A percentile compares a stretch with the other conserved stretches of the same genome.
These are phyloP conservation scores for Amblyjoppa proteus DNA, from an alignment of 2,888 invertebrate species.

Conservation along the genomic window DNA sequence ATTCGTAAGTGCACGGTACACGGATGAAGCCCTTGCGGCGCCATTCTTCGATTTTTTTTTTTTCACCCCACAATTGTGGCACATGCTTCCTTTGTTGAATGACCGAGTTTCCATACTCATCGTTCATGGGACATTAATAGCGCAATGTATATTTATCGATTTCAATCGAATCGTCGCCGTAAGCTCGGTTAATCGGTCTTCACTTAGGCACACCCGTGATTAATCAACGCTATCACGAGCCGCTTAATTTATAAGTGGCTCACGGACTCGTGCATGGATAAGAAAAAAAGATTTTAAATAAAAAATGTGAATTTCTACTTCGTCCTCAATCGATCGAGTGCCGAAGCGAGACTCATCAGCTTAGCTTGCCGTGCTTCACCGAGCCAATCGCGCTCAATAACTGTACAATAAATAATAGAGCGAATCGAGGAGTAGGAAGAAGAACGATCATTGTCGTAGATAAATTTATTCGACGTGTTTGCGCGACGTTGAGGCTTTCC, in stretches of 20 bases:
- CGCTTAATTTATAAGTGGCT: not conserved
- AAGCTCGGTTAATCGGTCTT: not conserved
- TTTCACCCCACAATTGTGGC: not conserved
- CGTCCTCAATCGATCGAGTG: conserved; percentile 53
- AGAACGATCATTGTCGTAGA: conserved; percentile 59
- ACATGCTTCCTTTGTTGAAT: conserved; percentile 47
- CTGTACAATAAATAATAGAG: conserved; percentile 68
- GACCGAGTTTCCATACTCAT: conserved; percentile 59
- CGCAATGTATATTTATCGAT: not conserved
- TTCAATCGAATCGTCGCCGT: not conserved
- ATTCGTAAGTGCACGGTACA: conserved; percentile 5
- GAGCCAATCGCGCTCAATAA: conserved; percentile 54
- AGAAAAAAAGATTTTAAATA: not conserved
- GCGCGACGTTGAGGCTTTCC: conserved; percentile 57
- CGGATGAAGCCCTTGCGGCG: not conserved
- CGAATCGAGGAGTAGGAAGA: conserved; percentile 55
- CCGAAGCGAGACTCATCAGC: not conserved
- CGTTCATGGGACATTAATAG: conserved; percentile 6
- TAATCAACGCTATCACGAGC: not conserved
- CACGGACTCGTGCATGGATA: not conserved
- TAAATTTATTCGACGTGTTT: conserved; percentile 56
- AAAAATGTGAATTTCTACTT: conserved; percentile 52
- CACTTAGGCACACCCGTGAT: not conserved
- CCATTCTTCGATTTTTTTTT: conserved; percentile 13
- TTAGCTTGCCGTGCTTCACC: not conserved